Evolutionary conservation across 2,888 invertebrate species (phyloP).

Genomic region (Abrostola tripartita): DNA sequence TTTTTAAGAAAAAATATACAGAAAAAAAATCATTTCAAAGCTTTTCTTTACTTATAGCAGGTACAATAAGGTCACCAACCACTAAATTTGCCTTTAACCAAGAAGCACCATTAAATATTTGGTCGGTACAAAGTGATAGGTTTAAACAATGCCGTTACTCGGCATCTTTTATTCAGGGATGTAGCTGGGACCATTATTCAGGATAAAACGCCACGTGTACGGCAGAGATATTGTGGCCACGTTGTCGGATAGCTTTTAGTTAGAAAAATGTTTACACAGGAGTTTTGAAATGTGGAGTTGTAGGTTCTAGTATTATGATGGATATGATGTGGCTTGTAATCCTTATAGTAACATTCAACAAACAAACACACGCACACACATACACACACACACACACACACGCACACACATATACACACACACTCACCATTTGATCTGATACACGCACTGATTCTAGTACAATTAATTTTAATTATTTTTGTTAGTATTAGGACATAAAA

Average conservation of each 20-base stretch:
- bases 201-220: not conserved
- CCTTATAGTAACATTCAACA: no score
- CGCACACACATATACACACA: no score
- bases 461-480: no score
- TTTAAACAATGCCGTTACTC: not conserved
- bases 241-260: not conserved
- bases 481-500: no score
- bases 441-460: no score
- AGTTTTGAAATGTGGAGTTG: not conserved
- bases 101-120: not conserved
- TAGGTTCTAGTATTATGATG: not conserved
- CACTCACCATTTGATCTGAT: no score
- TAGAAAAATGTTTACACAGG: not conserved
- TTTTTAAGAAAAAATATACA: no score
- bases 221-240: slow-evolving; percentile 1
- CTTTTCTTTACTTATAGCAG: no score
- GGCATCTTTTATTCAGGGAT: not conserved
- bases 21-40: not conserved
- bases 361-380: no score
- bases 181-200: not conserved
- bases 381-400: no score
- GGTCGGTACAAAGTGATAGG: not conserved
- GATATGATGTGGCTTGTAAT: not conserved
- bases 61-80: not conserved
- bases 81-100: not conserved